phyloP scores from a whole-genome alignment of 2,888 invertebrate species.

The Osmoderma eremita region DNA sequence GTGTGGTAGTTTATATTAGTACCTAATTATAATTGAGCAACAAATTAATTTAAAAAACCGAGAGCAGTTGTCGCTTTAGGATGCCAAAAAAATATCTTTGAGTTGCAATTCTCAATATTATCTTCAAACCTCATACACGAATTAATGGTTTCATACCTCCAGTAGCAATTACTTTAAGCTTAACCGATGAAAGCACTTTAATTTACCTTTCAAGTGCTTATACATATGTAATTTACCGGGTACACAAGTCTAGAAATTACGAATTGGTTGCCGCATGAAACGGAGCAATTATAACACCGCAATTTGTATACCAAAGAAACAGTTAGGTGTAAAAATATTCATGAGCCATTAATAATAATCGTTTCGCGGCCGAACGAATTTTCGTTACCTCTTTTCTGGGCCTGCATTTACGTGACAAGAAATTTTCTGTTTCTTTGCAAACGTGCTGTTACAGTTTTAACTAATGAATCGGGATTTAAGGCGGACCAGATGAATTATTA shows the following conservation, averaged over 20 bases:
- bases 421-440: conserved; percentile 11
- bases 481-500: conserved; percentile 15
- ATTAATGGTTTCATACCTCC: too few species aligned
- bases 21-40: too few species aligned
- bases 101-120: too few species aligned
- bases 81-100: too few species aligned
- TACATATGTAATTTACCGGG: conserved; percentile 18
- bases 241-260: conserved; percentile 11
- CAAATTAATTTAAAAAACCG: too few species aligned
- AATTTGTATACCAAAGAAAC: conserved; percentile 26
- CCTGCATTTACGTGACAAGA: background rate
- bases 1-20: too few species aligned
- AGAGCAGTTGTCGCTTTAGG: too few species aligned
- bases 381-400: conserved; percentile 3
- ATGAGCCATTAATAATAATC: conserved; percentile 16
- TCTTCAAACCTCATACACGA: too few species aligned
- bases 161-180: too few species aligned
- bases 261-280: background rate
- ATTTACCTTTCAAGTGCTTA: background rate
- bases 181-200: background rate
- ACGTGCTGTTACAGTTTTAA: conserved; percentile 8
- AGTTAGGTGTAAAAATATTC: conserved; percentile 35
- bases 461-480: conserved; percentile 16
- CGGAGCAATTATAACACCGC: conserved; percentile 19
- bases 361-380: background rate